phyloP scores from a whole-genome alignment of 1,140 invertebrate genomes.

The Coptotermes formosanus region DNA sequence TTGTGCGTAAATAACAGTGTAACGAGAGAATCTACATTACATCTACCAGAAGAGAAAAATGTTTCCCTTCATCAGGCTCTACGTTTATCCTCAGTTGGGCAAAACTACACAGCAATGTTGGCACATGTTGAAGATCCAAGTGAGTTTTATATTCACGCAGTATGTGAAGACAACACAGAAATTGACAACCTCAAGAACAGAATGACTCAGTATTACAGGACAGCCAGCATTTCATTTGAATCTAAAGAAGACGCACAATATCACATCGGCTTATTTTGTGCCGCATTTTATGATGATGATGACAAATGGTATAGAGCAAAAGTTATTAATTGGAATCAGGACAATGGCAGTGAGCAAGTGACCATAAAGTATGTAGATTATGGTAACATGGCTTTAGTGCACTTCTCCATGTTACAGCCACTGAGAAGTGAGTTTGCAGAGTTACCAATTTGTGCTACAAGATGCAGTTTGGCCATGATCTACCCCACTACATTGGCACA shows the following conservation, averaged over 20 bases:
- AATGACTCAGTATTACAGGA: not conserved
- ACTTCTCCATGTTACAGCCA: not conserved
- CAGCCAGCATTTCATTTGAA: not conserved
- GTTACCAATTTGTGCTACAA: not conserved
- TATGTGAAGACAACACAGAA: not conserved
- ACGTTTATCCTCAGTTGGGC: not conserved
- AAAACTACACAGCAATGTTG: not conserved
- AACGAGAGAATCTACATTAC: no score
- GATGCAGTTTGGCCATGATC: not conserved
- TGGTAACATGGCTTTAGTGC: not conserved
- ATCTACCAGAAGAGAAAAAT: no score
- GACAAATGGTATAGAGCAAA: not conserved
- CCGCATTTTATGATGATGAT: not conserved
- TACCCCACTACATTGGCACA: not conserved
- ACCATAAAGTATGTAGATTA: not conserved
- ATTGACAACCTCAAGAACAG: not conserved
- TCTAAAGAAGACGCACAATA: not conserved
- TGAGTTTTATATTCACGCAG: constrained; percentile 8
- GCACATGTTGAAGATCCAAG: constrained; percentile 12
- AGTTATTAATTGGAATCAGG: not conserved
- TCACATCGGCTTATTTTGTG: not conserved
- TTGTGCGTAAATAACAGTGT: no score
- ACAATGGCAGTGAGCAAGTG: not conserved
- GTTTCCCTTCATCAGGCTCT: not conserved
- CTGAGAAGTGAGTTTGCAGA: not conserved